A percentile compares a stretch with the other conserved stretches of the same genome.
Evolutionary conservation across 2,888 invertebrate species (phyloP).

Genomic region (Anoncus sp.): DNA sequence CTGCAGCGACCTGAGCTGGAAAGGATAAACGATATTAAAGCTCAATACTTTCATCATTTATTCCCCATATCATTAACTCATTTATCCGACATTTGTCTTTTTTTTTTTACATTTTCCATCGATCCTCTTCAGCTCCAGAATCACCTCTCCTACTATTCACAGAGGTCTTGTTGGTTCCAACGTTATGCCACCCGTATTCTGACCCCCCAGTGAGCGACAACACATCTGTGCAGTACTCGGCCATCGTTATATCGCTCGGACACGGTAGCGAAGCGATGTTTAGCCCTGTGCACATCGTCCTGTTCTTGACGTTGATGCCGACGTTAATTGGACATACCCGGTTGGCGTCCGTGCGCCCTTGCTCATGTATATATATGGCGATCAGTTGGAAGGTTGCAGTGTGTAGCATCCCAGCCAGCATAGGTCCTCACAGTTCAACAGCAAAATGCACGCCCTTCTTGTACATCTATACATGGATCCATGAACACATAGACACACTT

Average conservation of each 20-base stretch:
- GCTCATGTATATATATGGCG: conserved; percentile 5
- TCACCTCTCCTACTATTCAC: neutral
- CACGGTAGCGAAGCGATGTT: conserved; percentile 55
- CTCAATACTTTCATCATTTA: conserved; percentile 5
- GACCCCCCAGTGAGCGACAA: conserved; percentile 8
- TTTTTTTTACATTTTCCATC: neutral
- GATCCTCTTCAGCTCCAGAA: neutral
- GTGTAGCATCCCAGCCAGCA: conserved; percentile 13
- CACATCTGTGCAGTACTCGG: conserved; percentile 17
- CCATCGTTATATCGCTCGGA: conserved; percentile 53
- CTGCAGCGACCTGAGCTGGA: conserved; percentile 3
- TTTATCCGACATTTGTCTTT: conserved; percentile 11
- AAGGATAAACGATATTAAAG: neutral
- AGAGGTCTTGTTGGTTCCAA: conserved; percentile 12
- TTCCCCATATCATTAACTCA: neutral
- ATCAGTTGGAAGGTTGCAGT: conserved; percentile 24
- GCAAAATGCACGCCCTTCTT: conserved; percentile 12
- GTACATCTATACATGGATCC: conserved; percentile 4
- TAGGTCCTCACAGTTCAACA: conserved; percentile 20
- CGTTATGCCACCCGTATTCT: conserved; percentile 2
- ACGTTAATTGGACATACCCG: conserved; percentile 61
- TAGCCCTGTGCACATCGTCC: conserved; percentile 53
- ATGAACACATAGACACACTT: neutral
- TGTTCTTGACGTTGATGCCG: conserved; percentile 60
- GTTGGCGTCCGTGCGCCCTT: conserved; percentile 27